Conservation (phyloP, 1,140 invertebrate species). For the Drosophila ogumai region DNA sequence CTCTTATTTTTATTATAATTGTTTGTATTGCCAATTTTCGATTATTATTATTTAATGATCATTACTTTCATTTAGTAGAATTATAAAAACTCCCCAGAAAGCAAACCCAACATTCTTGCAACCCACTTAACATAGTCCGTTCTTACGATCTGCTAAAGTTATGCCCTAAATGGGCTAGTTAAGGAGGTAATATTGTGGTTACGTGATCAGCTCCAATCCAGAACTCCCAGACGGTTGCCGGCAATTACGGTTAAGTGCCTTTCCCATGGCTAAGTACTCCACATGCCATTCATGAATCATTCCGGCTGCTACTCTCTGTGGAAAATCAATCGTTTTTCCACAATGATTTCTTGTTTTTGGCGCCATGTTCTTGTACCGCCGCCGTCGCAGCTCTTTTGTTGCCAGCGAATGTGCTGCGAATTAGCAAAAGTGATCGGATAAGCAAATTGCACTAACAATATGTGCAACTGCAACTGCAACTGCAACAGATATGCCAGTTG, state of each 20-base stretch:
- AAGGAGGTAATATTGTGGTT: slow-evolving; percentile 3
- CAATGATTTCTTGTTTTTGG: slow-evolving; percentile 65
- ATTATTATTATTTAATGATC: neutral
- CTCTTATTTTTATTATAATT: neutral
- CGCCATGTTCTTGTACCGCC: slow-evolving; percentile 34
- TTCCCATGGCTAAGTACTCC: slow-evolving; percentile 18
- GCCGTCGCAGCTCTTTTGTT: slow-evolving; percentile 49
- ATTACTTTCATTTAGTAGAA: neutral
- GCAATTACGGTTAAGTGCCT: slow-evolving; percentile 43
- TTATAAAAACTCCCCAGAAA: neutral
- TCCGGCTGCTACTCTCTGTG: slow-evolving; percentile 14
- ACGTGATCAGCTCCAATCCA: slow-evolving; percentile 26
- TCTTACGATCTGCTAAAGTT: slow-evolving; percentile 4
- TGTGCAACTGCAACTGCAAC: slow-evolving; percentile 17
- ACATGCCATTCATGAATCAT: slow-evolving; percentile 64
- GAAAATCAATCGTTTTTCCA: slow-evolving; percentile 59
- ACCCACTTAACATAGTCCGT: neutral
- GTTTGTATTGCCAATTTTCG: neutral
- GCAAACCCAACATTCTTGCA: neutral
- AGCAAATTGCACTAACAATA: slow-evolving; percentile 48
- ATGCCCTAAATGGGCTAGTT: slow-evolving; percentile 11
- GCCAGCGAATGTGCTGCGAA: slow-evolving; percentile 77
- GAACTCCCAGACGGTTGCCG: slow-evolving; percentile 22
- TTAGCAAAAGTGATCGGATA: slow-evolving; percentile 82
- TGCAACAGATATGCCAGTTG: slow-evolving; percentile 53